Evolutionary conservation across 1,140 invertebrate species (phyloP).

Genomic region (Copidosoma floridanum): DNA sequence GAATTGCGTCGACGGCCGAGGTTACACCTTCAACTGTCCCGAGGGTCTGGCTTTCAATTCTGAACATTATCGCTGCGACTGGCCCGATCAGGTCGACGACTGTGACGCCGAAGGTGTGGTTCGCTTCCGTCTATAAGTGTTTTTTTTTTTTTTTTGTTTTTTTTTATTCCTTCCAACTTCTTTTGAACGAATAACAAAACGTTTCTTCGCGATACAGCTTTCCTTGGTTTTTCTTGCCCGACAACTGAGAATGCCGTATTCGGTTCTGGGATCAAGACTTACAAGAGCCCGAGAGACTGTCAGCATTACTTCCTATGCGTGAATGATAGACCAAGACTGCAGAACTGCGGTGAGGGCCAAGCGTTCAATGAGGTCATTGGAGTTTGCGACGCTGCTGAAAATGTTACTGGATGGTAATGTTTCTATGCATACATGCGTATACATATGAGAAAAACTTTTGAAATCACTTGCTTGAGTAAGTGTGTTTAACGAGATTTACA

Average conservation of each 20-base stretch:
- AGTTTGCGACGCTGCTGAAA: slow-evolving; percentile 73
- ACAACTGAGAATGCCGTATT: slow-evolving; percentile 51
- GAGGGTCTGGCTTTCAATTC: slow-evolving; percentile 83
- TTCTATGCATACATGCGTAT: too few species aligned
- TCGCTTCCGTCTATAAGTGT: background rate
- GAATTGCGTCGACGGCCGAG: slow-evolving; percentile 76
- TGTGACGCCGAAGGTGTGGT: slow-evolving; percentile 73
- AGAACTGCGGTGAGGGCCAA: slow-evolving; percentile 73
- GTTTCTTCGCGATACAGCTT: slow-evolving; percentile 54
- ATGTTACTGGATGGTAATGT: slow-evolving; percentile 74
- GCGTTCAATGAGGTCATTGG: slow-evolving; percentile 78
- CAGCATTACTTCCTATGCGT: slow-evolving; percentile 82
- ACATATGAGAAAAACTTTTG: too few species aligned
- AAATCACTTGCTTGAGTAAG: too few species aligned
- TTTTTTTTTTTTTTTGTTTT: background rate
- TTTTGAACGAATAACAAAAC: background rate
- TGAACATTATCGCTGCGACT: slow-evolving; percentile 77
- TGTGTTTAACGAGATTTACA: too few species aligned
- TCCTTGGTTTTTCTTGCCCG: slow-evolving; percentile 69
- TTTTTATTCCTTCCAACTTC: background rate
- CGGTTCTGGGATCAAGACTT: slow-evolving; percentile 59
- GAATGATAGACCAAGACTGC: slow-evolving; percentile 67
- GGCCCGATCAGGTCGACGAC: slow-evolving; percentile 77
- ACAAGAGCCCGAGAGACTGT: slow-evolving; percentile 67
- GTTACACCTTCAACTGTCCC: slow-evolving; percentile 68